Evolutionary conservation across 1,140 invertebrate genomes (phyloP).

Genomic region (Nomia melanderi): DNA sequence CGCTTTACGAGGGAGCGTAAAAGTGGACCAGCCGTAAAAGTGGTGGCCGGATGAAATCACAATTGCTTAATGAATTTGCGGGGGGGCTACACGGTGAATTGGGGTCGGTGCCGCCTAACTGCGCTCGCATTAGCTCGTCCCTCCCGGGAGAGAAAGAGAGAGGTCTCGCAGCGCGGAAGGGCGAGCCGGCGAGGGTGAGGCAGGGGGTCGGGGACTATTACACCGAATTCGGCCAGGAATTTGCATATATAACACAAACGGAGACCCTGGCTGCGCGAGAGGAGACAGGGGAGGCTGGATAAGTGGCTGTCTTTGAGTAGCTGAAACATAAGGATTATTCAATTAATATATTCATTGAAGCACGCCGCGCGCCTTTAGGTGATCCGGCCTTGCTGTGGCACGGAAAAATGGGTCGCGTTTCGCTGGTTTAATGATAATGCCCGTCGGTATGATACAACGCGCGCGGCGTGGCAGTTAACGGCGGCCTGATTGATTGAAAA

Average conservation of each 20-base stretch:
- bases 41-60: constrained; percentile 62
- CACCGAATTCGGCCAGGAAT: constrained; percentile 63
- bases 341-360: constrained; percentile 69
- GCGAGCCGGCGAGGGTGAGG: no score
- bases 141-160: constrained; percentile 19
- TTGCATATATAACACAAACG: constrained; percentile 66
- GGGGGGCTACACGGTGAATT: constrained; percentile 48
- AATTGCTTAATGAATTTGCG: constrained; percentile 67
- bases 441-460: not conserved
- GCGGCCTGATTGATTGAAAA: constrained; percentile 19
- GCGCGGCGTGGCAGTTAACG: no score
- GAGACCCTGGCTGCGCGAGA: constrained; percentile 7
- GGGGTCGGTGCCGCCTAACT: constrained; percentile 56
- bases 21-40: constrained; percentile 57
- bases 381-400: not conserved
- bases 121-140: constrained; percentile 58
- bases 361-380: not conserved
- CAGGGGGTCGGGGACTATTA: constrained; percentile 49
- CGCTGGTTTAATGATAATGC: not conserved
- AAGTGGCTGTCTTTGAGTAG: constrained; percentile 65
- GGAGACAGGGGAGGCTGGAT: constrained; percentile 30
- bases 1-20: constrained; percentile 45
- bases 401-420: not conserved
- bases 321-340: constrained; percentile 62
- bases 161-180: constrained; percentile 30